These are phyloP conservation scores for Ochropleura plecta DNA, from an alignment of 2,888 invertebrate genomes.

Conservation along the genomic window DNA sequence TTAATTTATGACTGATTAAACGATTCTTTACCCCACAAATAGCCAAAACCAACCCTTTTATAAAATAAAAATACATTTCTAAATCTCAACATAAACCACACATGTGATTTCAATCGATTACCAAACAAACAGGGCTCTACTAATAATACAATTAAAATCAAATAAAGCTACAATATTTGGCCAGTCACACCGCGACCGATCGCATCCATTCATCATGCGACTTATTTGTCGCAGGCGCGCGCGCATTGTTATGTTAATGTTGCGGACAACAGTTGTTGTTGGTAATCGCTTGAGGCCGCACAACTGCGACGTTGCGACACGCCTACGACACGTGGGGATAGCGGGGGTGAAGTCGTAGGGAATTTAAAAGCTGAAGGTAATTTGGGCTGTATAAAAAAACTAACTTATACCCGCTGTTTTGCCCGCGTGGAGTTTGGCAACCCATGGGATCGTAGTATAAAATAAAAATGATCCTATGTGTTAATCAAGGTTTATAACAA, in stretches of 20 bases:
- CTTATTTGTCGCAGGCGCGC: constrained; percentile 60
- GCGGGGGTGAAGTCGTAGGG: neutral
- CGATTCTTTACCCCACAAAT: neutral
- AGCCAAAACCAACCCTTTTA: neutral
- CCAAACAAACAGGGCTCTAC: constrained; percentile 32
- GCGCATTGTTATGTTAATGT: constrained; percentile 67
- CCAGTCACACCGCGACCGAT: constrained; percentile 56
- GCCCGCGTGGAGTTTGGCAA: too few relatives aligned
- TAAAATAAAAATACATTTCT: neutral
- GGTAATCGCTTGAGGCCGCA: constrained; percentile 63
- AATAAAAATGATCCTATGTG: too few relatives aligned
- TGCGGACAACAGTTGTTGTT: constrained; percentile 65
- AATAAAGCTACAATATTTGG: constrained; percentile 54
- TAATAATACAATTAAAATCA: constrained; percentile 56
- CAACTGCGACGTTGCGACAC: constrained; percentile 67
- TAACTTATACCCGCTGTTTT: too few relatives aligned
- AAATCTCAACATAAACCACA: constrained; percentile 24
- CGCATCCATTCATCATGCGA: constrained; percentile 63
- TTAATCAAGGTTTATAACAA: too few relatives aligned
- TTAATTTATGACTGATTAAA: neutral
- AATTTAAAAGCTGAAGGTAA: too few relatives aligned
- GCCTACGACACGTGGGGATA: constrained; percentile 65
- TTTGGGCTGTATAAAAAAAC: too few relatives aligned
- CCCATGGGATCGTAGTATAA: too few relatives aligned
- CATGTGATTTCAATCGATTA: constrained; percentile 26